phyloP scores from a whole-genome alignment of 2,797 vertebrate genomes.

The Acipenser transmontanus region DNA sequence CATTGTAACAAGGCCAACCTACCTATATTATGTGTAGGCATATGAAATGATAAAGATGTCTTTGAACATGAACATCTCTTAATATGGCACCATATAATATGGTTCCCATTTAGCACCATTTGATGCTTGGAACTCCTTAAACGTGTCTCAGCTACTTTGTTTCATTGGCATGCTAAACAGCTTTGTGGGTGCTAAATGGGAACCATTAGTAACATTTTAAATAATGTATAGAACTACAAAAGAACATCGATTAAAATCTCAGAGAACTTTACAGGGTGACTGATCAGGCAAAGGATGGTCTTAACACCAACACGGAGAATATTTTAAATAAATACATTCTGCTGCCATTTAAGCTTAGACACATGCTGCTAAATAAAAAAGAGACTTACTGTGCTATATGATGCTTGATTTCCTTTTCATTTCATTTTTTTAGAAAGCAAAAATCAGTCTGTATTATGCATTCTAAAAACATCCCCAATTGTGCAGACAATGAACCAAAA shows the following conservation, averaged over 20 bases:
- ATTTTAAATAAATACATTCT: slow-evolving; percentile 56
- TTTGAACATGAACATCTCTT: slow-evolving; percentile 38
- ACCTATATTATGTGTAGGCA: slow-evolving; percentile 38
- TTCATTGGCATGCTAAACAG: slow-evolving; percentile 47
- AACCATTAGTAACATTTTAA: slow-evolving; percentile 57
- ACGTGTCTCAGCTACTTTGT: slow-evolving; percentile 24
- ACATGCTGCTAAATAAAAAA: slow-evolving; percentile 60
- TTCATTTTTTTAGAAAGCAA: too few relatives aligned
- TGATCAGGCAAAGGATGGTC: slow-evolving; percentile 43
- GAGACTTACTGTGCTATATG: slow-evolving; percentile 44
- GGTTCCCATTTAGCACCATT: neutral
- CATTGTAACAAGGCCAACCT: slow-evolving; percentile 70
- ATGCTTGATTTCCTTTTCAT: too few relatives aligned
- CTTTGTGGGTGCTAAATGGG: slow-evolving; percentile 48
- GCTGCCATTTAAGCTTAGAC: slow-evolving; percentile 58
- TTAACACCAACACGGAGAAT: slow-evolving; percentile 49
- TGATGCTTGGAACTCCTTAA: slow-evolving; percentile 18
- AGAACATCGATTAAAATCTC: slow-evolving; percentile 48
- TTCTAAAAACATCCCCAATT: too few relatives aligned
- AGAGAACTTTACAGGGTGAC: slow-evolving; percentile 46
- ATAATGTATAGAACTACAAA: slow-evolving; percentile 51
- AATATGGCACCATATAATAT: too few relatives aligned
- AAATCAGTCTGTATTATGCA: too few relatives aligned
- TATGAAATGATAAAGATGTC: slow-evolving; percentile 56
- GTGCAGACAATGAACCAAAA: too few relatives aligned